Evolutionary conservation across 53 echinoderm and acorn worm species (phyloP).

Genomic region (Echinometra lucunter): DNA sequence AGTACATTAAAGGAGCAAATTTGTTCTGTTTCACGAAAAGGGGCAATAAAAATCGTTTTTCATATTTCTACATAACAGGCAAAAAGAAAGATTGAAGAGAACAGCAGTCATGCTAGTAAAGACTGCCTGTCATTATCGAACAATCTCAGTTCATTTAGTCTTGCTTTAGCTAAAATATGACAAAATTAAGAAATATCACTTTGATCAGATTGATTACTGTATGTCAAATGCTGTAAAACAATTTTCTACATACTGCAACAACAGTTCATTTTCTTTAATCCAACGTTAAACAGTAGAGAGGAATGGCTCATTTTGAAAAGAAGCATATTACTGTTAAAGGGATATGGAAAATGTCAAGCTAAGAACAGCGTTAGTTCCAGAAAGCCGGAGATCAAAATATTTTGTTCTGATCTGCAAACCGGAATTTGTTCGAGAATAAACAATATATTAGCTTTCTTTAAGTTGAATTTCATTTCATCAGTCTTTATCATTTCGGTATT

Average conservation of each 20-base stretch:
- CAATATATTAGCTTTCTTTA: not conserved
- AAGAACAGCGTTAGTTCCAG: not conserved
- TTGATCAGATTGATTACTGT: too few species aligned
- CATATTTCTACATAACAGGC: not conserved
- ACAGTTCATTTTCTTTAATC: not conserved
- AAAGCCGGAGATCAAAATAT: not conserved
- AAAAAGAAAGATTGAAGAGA: not conserved
- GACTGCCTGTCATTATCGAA: not conserved
- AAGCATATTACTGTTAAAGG: not conserved
- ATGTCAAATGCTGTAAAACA: too few species aligned
- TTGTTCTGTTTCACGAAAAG: not conserved
- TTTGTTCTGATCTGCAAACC: not conserved
- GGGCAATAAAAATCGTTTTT: slow-evolving; percentile 12
- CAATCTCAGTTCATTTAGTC: not conserved
- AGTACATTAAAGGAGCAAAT: slow-evolving; percentile 56
- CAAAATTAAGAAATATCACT: not conserved
- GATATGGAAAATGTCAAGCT: not conserved
- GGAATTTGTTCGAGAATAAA: not conserved
- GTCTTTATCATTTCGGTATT: not conserved
- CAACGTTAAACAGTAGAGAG: too few species aligned
- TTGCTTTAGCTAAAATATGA: not conserved
- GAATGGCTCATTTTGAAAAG: too few species aligned
- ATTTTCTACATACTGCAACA: too few species aligned
- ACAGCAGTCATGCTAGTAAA: not conserved
- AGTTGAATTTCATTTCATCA: not conserved